Percentiles rank a stretch among this genome's conserved stretches.
These are phyloP conservation scores for Gopherus flavomarginatus DNA, from an alignment of 2,113 vertebrate genomes.

Conservation along the genomic window DNA sequence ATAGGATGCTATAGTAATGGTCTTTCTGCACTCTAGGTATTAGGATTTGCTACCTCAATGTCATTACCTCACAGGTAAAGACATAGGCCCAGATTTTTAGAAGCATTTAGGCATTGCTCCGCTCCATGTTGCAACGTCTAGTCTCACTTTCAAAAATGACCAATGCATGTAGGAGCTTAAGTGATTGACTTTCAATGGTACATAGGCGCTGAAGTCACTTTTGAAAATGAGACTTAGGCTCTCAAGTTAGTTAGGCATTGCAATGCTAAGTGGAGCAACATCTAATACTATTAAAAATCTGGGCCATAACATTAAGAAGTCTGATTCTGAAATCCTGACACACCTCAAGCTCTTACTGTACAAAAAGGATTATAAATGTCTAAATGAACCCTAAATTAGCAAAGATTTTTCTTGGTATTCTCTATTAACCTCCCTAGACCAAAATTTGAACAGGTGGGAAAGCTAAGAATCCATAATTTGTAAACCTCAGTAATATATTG, in stretches of 20 bases:
- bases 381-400: neutral
- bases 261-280: no score
- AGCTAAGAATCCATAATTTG: neutral
- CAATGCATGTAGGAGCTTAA: no score
- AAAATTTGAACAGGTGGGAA: neutral
- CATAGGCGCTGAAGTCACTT: no score
- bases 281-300: no score
- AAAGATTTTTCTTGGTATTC: neutral
- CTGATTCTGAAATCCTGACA: neutral
- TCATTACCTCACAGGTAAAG: neutral
- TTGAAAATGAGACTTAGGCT: no score
- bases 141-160: no score
- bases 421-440: neutral
- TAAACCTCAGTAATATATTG: neutral
- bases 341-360: neutral
- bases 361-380: neutral
- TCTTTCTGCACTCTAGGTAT: neutral
- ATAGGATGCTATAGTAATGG: accelerated
- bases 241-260: no score
- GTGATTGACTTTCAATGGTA: no score
- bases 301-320: neutral
- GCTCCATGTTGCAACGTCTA: no score
- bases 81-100: neutral
- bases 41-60: neutral
- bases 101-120: no score